Evolutionary conservation across 2,888 invertebrate species (phyloP), one percentile per base, ranked within the genome.

Genomic region (Leistus spinibarbis): DNA sequence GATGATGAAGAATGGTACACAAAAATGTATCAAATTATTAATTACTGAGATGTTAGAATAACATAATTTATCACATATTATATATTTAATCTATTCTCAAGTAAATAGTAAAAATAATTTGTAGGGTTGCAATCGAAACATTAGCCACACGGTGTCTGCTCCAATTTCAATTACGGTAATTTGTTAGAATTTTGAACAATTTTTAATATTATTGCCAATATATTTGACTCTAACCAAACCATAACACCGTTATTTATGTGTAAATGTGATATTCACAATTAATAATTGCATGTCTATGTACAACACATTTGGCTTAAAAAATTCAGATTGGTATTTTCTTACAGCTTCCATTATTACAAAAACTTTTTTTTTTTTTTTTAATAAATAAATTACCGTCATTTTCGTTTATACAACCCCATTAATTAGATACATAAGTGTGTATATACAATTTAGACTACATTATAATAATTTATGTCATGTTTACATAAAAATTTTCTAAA

Each of bases 401-500:
- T 53, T 7, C 10, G 13, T 53, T 53, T 53, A 10, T 7, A 53
- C 10, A 53, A 53, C 10, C 53, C 7, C 53, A 10, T 10, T 10
- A 53, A 7, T 10, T 7, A 53, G 20, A 19, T 20, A 20, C 20
- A 5, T 20, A 19, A 7, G 20, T 57, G 20, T 17, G 17, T 57
- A 57, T 57, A 9, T 57, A 57, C 17, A 57, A 13, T 5, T 57
- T 57, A 19, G 2, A 19, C 16, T 27, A 16, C 64, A 24, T 24
- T 17, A 64, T 22, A 7, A 64, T 56, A 57, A 72, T 54, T 23
- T 64, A 65, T 66, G 72, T 72, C 65, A 66, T 64, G 71, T 71
- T 71, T 40, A 71, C 71, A 64, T 63, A 66, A 71, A 64, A 54
- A 24, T 24, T 72, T 72, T 72, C 66, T 72, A 72, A 72, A 72